These are phyloP conservation scores for Corvus hawaiiensis DNA, from an alignment of 2,113 vertebrate genomes.

Conservation along the genomic window DNA sequence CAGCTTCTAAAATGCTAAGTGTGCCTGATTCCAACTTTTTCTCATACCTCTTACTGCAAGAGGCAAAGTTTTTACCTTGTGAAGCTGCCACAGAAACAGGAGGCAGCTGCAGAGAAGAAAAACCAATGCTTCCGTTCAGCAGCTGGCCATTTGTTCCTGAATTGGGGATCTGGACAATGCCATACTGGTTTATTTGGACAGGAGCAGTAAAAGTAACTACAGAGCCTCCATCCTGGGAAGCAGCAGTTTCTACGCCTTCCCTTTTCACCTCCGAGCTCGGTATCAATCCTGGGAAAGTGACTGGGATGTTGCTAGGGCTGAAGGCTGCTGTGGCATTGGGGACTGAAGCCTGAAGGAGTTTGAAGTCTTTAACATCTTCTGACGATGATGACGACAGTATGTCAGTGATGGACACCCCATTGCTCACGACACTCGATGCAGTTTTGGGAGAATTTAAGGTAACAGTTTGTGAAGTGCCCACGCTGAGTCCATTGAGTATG, in stretches of 20 bases:
- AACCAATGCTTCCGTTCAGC: slow-evolving; percentile 85
- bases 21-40: background rate
- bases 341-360: slow-evolving; percentile 77
- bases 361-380: slow-evolving; percentile 85
- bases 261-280: slow-evolving; percentile 87
- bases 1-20: background rate
- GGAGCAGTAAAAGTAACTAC: slow-evolving; percentile 89
- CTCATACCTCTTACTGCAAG: background rate
- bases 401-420: slow-evolving; percentile 82
- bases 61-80: slow-evolving; percentile 77
- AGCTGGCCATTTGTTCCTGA: slow-evolving; percentile 82
- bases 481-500: slow-evolving; percentile 91
- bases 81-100: slow-evolving; percentile 85
- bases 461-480: slow-evolving; percentile 85
- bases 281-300: slow-evolving; percentile 81
- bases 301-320: slow-evolving; percentile 65
- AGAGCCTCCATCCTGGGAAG: slow-evolving; percentile 84
- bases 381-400: slow-evolving; percentile 80
- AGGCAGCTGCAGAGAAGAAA: slow-evolving; percentile 90
- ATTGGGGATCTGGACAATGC: slow-evolving; percentile 90
- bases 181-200: slow-evolving; percentile 92
- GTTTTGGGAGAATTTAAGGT: slow-evolving; percentile 86
- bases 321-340: slow-evolving; percentile 77
- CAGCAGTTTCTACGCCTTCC: slow-evolving; percentile 82
- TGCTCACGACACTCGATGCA: slow-evolving; percentile 68